A percentile compares a stretch with the other conserved stretches of the same genome.
These are phyloP conservation scores for Paedocypris sp. DNA, from an alignment of 2,113 vertebrate species.

Conservation along the genomic window DNA sequence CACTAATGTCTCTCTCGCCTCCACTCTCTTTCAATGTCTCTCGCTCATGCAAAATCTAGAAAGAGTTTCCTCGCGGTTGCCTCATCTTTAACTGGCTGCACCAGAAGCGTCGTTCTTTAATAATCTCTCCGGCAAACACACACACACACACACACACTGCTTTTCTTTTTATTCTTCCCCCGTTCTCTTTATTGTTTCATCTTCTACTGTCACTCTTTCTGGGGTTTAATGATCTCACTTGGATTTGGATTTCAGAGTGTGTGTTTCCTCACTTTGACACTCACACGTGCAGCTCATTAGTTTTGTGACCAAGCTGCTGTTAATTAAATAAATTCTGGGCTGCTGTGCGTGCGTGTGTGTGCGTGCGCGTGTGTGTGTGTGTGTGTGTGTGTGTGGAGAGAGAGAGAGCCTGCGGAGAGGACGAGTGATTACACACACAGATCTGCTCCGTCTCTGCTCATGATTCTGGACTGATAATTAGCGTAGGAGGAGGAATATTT, in stretches of 20 bases:
- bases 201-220: slow-evolving; percentile 3
- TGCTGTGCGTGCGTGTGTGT: background rate
- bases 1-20: background rate
- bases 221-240: slow-evolving; percentile 3
- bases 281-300: slow-evolving; percentile 3
- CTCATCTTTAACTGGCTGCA: slow-evolving; percentile 2
- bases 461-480: slow-evolving; percentile 20
- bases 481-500: slow-evolving; percentile 25
- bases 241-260: background rate
- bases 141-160: background rate
- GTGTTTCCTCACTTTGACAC: background rate
- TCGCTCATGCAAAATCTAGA: background rate
- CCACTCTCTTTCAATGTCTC: background rate
- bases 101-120: slow-evolving; percentile 2
- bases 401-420: slow-evolving; percentile 8
- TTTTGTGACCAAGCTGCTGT: slow-evolving; percentile 7
- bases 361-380: background rate
- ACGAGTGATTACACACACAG: background rate
- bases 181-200: background rate
- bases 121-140: background rate
- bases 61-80: slow-evolving; percentile 6
- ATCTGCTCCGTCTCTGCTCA: background rate
- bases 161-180: slow-evolving; percentile 3
- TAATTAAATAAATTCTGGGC: slow-evolving; percentile 19
- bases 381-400: slow-evolving; percentile 9